phyloP scores from a whole-genome alignment of 2,113 vertebrate species.

The Callionymus lyra region DNA sequence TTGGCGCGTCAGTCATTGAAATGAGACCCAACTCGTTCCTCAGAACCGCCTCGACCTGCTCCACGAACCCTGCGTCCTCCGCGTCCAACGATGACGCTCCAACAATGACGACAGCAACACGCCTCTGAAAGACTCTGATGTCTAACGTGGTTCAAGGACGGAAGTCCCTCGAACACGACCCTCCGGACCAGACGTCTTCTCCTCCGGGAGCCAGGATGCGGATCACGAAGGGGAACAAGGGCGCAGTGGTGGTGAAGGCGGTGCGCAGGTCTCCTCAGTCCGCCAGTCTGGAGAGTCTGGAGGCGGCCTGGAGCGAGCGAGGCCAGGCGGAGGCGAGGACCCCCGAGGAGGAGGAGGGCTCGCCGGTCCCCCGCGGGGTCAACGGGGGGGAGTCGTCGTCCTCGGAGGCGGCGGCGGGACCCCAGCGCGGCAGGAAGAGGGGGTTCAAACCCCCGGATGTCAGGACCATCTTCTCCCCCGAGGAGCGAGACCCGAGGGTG shows the following conservation, averaged over 20 bases:
- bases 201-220: conserved; percentile 39
- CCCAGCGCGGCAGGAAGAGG: conserved; percentile 41
- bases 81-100: conserved; percentile 7
- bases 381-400: too few species aligned
- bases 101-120: background rate
- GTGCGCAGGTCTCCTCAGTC: conserved; percentile 47
- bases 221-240: conserved; percentile 45
- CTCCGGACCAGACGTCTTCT: conserved; percentile 27
- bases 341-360: conserved; percentile 1
- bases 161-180: conserved; percentile 25
- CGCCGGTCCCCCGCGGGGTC: background rate
- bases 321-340: conserved; percentile 1
- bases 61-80: background rate
- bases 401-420: conserved; percentile 4
- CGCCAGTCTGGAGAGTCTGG: conserved; percentile 65
- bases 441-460: conserved; percentile 65
- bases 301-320: conserved; percentile 33
- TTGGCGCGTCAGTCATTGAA: conserved; percentile 7
- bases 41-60: conserved; percentile 42
- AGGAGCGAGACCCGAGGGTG: conserved; percentile 57
- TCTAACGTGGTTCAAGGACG: conserved; percentile 35
- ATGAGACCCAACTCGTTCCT: conserved; percentile 47
- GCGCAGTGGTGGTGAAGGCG: conserved; percentile 30
- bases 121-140: conserved; percentile 11
- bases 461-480: conserved; percentile 64